These are phyloP conservation scores for Drosophila mercatorum DNA, from an alignment of 2,888 invertebrate genomes.

Conservation along the genomic window DNA sequence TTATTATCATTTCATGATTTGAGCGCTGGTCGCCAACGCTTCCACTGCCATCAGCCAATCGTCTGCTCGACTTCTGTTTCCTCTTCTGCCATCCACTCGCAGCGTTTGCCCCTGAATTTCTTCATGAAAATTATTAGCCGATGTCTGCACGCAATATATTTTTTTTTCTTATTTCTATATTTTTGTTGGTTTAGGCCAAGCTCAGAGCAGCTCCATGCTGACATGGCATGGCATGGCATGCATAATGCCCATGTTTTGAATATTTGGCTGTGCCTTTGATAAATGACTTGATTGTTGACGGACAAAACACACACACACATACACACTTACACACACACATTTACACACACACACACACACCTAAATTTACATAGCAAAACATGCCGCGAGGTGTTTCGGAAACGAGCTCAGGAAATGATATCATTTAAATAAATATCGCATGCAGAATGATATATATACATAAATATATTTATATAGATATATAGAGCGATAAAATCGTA, in stretches of 20 bases:
- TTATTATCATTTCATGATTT: slow-evolving; percentile 58
- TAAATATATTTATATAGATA: neutral
- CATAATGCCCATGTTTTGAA: slow-evolving; percentile 64
- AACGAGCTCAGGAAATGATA: slow-evolving; percentile 63
- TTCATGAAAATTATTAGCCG: slow-evolving; percentile 58
- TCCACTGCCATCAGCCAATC: slow-evolving; percentile 51
- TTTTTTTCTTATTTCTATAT: slow-evolving; percentile 20
- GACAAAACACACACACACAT: slow-evolving; percentile 15
- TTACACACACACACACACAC: slow-evolving; percentile 46
- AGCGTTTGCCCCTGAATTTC: slow-evolving; percentile 30
- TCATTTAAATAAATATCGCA: slow-evolving; percentile 68
- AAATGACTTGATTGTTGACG: slow-evolving; percentile 63
- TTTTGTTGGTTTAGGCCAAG: slow-evolving; percentile 61
- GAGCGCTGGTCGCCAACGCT: slow-evolving; percentile 48
- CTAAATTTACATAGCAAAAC: slow-evolving; percentile 62
- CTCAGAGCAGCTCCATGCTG: slow-evolving; percentile 23
- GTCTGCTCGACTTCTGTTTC: slow-evolving; percentile 64
- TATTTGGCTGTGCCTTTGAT: slow-evolving; percentile 57
- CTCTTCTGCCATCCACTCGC: slow-evolving; percentile 27
- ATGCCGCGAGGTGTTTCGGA: slow-evolving; percentile 54
- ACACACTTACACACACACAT: slow-evolving; percentile 24
- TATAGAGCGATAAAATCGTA: slow-evolving; percentile 54
- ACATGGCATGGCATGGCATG: slow-evolving; percentile 43
- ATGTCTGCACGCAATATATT: slow-evolving; percentile 69
- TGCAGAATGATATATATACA: slow-evolving; percentile 34